Evolutionary conservation across 1,140 invertebrate species (phyloP).

Genomic region (Himalopsyche phryganea): DNA sequence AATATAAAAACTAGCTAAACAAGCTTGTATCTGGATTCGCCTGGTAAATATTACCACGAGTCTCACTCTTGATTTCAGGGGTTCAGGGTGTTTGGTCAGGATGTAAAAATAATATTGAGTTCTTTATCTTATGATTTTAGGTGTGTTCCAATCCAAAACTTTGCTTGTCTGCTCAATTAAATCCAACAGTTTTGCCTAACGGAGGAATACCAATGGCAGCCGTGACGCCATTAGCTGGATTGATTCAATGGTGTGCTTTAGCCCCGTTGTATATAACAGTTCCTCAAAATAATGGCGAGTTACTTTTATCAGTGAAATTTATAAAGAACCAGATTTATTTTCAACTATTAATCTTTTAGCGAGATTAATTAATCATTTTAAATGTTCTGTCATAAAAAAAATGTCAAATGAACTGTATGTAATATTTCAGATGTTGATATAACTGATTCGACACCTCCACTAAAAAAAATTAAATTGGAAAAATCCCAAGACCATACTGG

Average conservation of each 20-base stretch:
- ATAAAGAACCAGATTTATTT: no score
- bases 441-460: conserved; percentile 30
- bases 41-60: no score
- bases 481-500: conserved; percentile 27
- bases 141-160: conserved; percentile 63
- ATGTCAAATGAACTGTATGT: no score
- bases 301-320: not conserved
- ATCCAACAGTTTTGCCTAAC: conserved; percentile 64
- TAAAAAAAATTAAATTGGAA: conserved; percentile 48
- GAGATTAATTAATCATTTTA: no score
- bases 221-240: conserved; percentile 73
- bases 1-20: no score
- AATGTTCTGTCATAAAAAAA: no score
- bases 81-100: no score
- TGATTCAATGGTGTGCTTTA: conserved; percentile 68
- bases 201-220: conserved; percentile 80
- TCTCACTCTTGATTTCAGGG: no score
- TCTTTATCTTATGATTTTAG: conserved; percentile 41
- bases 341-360: no score
- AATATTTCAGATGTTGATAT: conserved; percentile 29
- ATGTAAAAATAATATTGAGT: no score
- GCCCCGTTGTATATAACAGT: conserved; percentile 56
- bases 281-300: conserved; percentile 28
- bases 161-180: conserved; percentile 66
- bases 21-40: no score